Base-by-base conservation (phyloP, 2,797 vertebrate genomes). In the Urophycis tenuis region DNA sequence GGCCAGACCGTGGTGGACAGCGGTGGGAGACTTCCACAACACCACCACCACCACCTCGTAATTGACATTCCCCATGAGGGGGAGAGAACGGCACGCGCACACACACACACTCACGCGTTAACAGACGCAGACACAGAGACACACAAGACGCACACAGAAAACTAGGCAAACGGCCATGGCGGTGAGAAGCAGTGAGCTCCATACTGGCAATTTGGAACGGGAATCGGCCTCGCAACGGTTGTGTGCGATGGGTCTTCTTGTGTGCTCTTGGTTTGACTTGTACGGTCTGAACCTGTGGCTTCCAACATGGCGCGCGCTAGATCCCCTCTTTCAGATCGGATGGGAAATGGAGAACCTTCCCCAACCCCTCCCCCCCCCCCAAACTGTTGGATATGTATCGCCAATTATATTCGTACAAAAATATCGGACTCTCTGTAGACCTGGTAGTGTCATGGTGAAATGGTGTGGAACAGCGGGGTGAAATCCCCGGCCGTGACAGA, bases 131-230 rank as follows among this genome's bases (percentile, higher is more conserved):
- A 64, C 53, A 64, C 53, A 12, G n/a, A 64, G 8, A 29, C n/a
- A 29, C 45, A 53, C 45, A 29, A 64, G 7, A 29, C 79, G 82
- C 82, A 84, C 78, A 78, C 77, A 88, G 88, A 87, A 86, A 81
- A 85, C 81, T 84, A 86, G 87, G 85, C 86, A 12, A 12, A 45
- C 3, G 10, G 41, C 41, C 49, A 22, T 17, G 49, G 49, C 49
- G 53, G n/a, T 89, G 87, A 84, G 83, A 72, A 90, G 86, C 84
- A 85, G 85, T 85, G 88, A 88, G 85, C 79, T 87, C 84, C 82
- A 77, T 81, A 81, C 39, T 80, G 78, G 82, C 84, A 0, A 81
- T 82, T 79, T 25, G 64, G 79, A 81, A 77, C 33, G 75, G 79
- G 79, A 86, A 84, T 83, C 36, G 15, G 79, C 84, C 85, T 79